Conservation (phyloP, 2,797 vertebrate genomes). For the Vultur gryphus region DNA sequence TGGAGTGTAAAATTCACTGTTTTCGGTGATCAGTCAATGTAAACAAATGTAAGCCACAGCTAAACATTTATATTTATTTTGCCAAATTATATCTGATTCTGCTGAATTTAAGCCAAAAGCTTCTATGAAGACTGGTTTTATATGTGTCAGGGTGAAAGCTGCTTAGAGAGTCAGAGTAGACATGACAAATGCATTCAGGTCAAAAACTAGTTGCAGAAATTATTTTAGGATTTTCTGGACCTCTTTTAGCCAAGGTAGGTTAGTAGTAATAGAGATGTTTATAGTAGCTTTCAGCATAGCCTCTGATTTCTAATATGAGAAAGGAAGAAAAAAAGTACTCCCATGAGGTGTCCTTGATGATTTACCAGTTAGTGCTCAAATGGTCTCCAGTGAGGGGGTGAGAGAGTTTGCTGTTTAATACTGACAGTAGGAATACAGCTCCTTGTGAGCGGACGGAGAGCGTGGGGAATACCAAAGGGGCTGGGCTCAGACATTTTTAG, state of each 20-base stretch:
- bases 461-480: not conserved
- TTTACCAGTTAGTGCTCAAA: not conserved
- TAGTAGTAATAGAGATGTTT: not conserved
- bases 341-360: conserved; percentile 1
- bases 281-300: conserved; percentile 6
- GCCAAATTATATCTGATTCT: not conserved
- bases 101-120: not conserved
- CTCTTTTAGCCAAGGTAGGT: not conserved
- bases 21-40: not conserved
- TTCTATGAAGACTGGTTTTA: not conserved
- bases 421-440: not conserved
- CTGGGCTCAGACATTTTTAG: conserved; percentile 33
- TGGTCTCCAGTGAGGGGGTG: not conserved
- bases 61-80: not conserved
- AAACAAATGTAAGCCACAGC: not conserved
- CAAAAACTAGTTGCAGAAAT: not conserved
- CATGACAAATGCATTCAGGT: not conserved
- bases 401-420: conserved; percentile 14
- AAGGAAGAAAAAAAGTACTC: conserved; percentile 2
- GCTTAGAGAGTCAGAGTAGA: not conserved
- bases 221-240: not conserved
- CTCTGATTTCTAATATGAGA: conserved; percentile 25
- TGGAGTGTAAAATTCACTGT: not conserved
- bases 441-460: not conserved
- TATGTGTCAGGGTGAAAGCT: not conserved